A percentile compares a stretch with the other conserved stretches of the same genome.
Evolutionary conservation across 1,140 invertebrate genomes (phyloP).

Genomic region (Tachypleus tridentatus): DNA sequence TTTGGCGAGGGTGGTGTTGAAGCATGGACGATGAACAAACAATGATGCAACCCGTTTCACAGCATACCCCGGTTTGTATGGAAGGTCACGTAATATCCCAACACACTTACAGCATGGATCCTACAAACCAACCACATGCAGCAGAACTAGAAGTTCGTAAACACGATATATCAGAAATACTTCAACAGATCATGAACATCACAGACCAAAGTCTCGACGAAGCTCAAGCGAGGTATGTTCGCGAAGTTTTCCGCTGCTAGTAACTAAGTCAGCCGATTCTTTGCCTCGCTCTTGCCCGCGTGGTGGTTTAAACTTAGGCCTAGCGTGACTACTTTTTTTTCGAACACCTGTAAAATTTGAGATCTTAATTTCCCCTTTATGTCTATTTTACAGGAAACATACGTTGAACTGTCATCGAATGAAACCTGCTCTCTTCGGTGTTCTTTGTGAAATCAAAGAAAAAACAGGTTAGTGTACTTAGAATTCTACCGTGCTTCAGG

Average conservation of each 20-base stretch:
- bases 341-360: too few relatives aligned
- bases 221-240: conserved; percentile 74
- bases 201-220: conserved; percentile 96
- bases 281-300: too few relatives aligned
- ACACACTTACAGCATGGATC: conserved; percentile 23
- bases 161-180: conserved; percentile 41
- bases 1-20: too few relatives aligned
- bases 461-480: conserved; percentile 65
- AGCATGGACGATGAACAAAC: conserved; percentile 30
- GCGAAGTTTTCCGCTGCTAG: neutral
- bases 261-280: too few relatives aligned
- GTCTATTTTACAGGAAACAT: conserved; percentile 55
- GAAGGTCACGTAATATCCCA: conserved; percentile 30
- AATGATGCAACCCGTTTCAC: conserved; percentile 39
- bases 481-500: neutral
- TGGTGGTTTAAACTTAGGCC: too few relatives aligned
- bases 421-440: conserved; percentile 89
- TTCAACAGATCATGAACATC: conserved; percentile 97
- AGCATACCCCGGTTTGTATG: conserved; percentile 33
- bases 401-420: conserved; percentile 88
- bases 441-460: conserved; percentile 92
- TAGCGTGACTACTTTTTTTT: too few relatives aligned
- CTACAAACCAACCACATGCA: conserved; percentile 24
- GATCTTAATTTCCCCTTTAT: too few relatives aligned
- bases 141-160: conserved; percentile 36